A percentile compares a stretch with the other conserved stretches of the same genome.
These are phyloP conservation scores for Eurytemora carolleeae DNA, from an alignment of 1,140 invertebrate genomes.

Conservation along the genomic window DNA sequence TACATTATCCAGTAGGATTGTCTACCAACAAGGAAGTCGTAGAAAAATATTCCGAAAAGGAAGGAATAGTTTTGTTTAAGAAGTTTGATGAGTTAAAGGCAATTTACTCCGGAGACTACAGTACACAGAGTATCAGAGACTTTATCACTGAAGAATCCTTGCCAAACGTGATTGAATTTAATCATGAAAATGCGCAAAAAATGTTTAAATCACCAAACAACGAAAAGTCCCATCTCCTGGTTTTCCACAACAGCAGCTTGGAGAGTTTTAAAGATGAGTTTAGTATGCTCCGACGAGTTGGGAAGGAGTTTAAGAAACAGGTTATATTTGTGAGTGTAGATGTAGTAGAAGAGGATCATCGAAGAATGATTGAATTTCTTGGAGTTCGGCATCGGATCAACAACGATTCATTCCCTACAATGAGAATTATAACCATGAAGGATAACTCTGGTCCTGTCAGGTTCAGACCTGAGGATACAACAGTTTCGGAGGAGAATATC, in stretches of 20 bases:
- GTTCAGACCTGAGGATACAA: constrained; percentile 26
- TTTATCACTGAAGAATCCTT: constrained; percentile 72
- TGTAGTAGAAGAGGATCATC: constrained; percentile 35
- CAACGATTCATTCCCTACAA: constrained; percentile 31
- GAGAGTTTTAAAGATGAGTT: constrained; percentile 58
- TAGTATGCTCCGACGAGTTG: constrained; percentile 50
- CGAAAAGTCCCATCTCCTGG: constrained; percentile 80
- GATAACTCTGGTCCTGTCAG: constrained; percentile 22
- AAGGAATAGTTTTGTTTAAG: constrained; percentile 18
- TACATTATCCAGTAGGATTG: neutral
- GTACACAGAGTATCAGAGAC: constrained; percentile 46
- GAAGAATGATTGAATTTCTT: constrained; percentile 40
- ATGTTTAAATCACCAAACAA: constrained; percentile 77
- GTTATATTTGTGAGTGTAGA: constrained; percentile 38
- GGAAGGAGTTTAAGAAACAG: constrained; percentile 69
- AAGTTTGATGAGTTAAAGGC: constrained; percentile 82
- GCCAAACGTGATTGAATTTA: constrained; percentile 90
- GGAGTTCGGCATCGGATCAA: constrained; percentile 27
- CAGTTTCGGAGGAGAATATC: constrained; percentile 28
- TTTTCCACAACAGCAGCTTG: constrained; percentile 78
- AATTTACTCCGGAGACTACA: constrained; percentile 49
- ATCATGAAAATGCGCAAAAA: constrained; percentile 85
- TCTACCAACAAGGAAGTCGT: neutral
- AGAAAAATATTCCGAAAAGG: neutral
- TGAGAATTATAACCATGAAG: constrained; percentile 35